Evolutionary conservation across 2,113 vertebrate genomes (phyloP), one percentile per base, ranked within the genome.

Genomic region (Felis chaus): DNA sequence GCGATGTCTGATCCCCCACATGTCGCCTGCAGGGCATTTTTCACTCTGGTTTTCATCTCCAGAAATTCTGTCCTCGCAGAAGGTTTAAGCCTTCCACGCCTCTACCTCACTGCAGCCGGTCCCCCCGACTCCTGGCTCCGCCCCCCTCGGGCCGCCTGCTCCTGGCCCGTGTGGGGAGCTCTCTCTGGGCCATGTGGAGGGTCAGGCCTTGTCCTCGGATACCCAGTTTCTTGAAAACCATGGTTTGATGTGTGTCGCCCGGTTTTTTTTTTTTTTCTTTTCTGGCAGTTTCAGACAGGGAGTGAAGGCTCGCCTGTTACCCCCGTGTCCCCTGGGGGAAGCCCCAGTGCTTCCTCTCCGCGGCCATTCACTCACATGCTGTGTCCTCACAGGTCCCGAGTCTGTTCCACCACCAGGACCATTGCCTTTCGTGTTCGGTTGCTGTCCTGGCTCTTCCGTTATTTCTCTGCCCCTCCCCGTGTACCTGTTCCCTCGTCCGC

Each of bases 391-490:
- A 25, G 16, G 4, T 1, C 23, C 80, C 16, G 33, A 31, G 55
- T 1, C 0, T 25, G 6, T 11, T 23, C 39, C 48, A 10, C 33
- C 48, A 10, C 4, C 25, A 6, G 33, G 25, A 18, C 5, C 10
- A 5, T 33, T 5, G 18, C 53, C 1, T 1, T 1, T 1, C 3
- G 1, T 19, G 36, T 27, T 2, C 5, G 7, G 12, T 4, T 12
- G 3, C 4, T 6, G 0, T 13, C 48, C 19, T 21, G 36, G 23
- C 8, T 65, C 1, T 3, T 21, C 48, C n/a, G 1, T 1, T 3
- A 1, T 6, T 36, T 48, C 87, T 31, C 13, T 11, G 15, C 21
- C 39, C 33, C 27, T 29, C 16, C 31, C 45, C 33, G 0, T 4
- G 12, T 1, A 6, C 31, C 66, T 15, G 41, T 9, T 14, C 36